phyloP scores from a whole-genome alignment of 2,888 invertebrate genomes.

The Gonocerus acuteangulatus region DNA sequence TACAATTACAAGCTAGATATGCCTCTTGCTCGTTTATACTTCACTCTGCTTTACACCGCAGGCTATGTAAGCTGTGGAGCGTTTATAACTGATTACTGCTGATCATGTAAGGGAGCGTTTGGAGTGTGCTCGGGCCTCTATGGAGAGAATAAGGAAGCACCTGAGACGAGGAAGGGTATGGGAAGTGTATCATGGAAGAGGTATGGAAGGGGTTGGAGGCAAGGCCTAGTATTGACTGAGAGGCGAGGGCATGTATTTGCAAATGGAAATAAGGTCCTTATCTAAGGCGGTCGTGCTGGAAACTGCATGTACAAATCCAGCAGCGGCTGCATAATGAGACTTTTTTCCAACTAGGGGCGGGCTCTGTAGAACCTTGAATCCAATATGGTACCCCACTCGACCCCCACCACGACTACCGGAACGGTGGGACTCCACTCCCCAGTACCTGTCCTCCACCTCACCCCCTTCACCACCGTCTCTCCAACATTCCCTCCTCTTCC shows the following conservation, averaged over 20 bases:
- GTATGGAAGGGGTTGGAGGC: neutral
- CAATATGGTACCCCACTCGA: constrained; percentile 15
- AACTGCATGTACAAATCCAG: constrained; percentile 21
- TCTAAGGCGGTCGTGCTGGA: constrained; percentile 22
- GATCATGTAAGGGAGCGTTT: no score
- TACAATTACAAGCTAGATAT: no score
- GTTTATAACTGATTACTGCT: no score
- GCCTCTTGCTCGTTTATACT: no score
- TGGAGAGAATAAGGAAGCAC: no score
- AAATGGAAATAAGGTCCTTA: constrained; percentile 24
- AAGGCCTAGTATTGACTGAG: constrained; percentile 14
- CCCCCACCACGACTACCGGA: constrained; percentile 6
- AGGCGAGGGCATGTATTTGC: constrained; percentile 18
- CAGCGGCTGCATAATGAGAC: constrained; percentile 22
- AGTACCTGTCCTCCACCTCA: constrained; percentile 48
- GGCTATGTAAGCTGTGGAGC: no score
- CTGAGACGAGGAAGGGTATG: no score
- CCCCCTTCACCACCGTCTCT: constrained; percentile 45
- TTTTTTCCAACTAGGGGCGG: constrained; percentile 15
- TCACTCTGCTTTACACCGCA: no score
- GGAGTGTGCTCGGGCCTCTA: no score
- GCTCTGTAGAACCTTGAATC: neutral
- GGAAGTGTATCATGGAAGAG: neutral
- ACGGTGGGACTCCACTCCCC: constrained; percentile 45
- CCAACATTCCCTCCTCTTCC: constrained; percentile 43